Evolutionary conservation across 2,113 vertebrate genomes (phyloP), one percentile per base, ranked within the genome.

Genomic region (Asarcornis scutulata): DNA sequence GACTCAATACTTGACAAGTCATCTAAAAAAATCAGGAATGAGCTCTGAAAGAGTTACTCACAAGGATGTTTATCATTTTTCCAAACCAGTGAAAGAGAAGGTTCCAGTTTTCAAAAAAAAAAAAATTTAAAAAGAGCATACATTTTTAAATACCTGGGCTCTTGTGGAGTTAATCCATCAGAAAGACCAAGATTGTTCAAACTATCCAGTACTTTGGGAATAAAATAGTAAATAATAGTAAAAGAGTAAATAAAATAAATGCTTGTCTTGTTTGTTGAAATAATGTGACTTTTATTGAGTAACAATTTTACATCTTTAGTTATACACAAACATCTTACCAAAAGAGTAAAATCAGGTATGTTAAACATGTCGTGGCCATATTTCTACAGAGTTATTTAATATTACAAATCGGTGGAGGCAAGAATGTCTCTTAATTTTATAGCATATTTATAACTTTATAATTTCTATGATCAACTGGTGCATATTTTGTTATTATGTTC

Each of bases 401-500:
- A 18, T 85, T 68, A 22, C 5, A 72, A 8, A 64, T 7, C 29
- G 21, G 20, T 8, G 71, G 3, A 42, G 1, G 0, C 2, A 52
- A 72, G 2, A 1, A 22, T 78, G 5, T 14, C 3, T 59, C 5
- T 50, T 34, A 77, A 53, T 31, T 14, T 69, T 53, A 50, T 11
- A 22, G 4, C 1, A 1, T 55, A 36, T 23, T 76, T 68, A 32
- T 32, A 1, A 9, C 7, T 53, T 64, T 50, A 34, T 7, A 1
- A 44, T 32, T 80, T 71, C 27, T 11, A 3, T 44, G 8, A 34
- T 2, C 17, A 6, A 6, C 2, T 27, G 10, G 2, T 40, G 0
- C 2, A 21, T 11, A 15, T 6, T 44, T 59, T 11, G 1, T 53
- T 71, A 71, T 25, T 20, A 31, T 29, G 17, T 34, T 31, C 13